Percentiles rank a stretch among this genome's conserved stretches.
Conservation (phyloP, 2,888 invertebrate genomes). For the Chrysolina americana region DNA sequence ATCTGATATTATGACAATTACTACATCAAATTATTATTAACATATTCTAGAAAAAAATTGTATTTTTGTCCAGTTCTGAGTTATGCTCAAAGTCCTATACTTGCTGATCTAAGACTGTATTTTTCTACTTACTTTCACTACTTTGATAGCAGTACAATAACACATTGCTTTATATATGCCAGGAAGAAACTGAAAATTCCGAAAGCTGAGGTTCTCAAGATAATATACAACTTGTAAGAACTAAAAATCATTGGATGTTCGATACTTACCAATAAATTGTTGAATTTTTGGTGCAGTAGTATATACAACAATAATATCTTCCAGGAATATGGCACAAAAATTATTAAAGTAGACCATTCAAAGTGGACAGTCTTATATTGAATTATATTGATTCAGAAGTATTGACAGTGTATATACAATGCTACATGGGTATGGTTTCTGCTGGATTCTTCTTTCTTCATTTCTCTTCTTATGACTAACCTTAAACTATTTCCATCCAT, state of each 20-base stretch:
- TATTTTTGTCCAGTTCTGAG: no score
- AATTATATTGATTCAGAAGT: neutral
- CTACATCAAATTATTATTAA: no score
- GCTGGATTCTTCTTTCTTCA: neutral
- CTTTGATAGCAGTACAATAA: no score
- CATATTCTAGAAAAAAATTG: no score
- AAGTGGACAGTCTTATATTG: neutral
- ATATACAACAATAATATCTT: neutral
- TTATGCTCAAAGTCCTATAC: no score
- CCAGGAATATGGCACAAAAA: slow-evolving; percentile 1
- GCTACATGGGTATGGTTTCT: neutral
- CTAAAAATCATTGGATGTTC: neutral
- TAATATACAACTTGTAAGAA: no score
- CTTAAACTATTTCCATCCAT: neutral
- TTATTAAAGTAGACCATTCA: neutral
- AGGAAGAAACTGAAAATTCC: neutral
- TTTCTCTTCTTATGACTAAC: neutral
- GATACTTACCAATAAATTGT: neutral
- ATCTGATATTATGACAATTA: no score
- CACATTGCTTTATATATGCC: neutral
- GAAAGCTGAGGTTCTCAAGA: neutral
- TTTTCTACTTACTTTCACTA: no score
- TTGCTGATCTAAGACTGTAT: no score
- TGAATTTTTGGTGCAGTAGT: neutral
- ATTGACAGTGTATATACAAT: neutral